Evolutionary conservation across 2,888 invertebrate genomes (phyloP).

Genomic region (Hypercompe scribonia): DNA sequence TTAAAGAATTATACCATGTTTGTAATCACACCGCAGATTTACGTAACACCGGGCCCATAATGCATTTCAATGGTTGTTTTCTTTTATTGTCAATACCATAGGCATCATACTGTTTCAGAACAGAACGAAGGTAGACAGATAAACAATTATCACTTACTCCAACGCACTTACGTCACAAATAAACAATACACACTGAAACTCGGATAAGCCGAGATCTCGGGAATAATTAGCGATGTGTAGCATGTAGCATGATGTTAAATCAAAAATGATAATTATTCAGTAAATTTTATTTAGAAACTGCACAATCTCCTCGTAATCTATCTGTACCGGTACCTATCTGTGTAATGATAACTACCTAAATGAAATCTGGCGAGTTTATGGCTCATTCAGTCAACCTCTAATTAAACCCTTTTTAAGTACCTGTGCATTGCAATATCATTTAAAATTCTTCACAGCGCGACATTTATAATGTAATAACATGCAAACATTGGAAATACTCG

Average conservation of each 20-base stretch:
- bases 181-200: slow-evolving; percentile 29
- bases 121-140: slow-evolving; percentile 11
- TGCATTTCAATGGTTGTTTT: slow-evolving; percentile 13
- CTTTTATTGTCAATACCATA: slow-evolving; percentile 6
- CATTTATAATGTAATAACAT: not conserved
- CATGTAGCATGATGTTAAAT: too few relatives aligned
- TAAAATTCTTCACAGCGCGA: not conserved
- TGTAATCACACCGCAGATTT: not conserved
- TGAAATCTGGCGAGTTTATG: slow-evolving; percentile 11
- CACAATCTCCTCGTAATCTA: not conserved
- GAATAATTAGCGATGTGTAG: slow-evolving; percentile 30
- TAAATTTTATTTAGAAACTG: slow-evolving; percentile 6
- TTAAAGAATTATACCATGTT: not conserved
- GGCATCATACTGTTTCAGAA: slow-evolving; percentile 17
- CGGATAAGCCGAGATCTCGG: slow-evolving; percentile 18
- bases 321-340: slow-evolving; percentile 4
- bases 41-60: slow-evolving; percentile 7
- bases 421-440: slow-evolving; percentile 19
- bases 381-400: slow-evolving; percentile 25
- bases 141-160: slow-evolving; percentile 18
- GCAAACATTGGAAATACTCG: slow-evolving; percentile 8
- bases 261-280: slow-evolving; percentile 34
- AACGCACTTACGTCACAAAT: slow-evolving; percentile 17
- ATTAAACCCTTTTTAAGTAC: slow-evolving; percentile 33
- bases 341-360: slow-evolving; percentile 30